These are phyloP conservation scores for Phodopus roborovskii DNA, from an alignment of 2,113 vertebrate species.

Conservation along the genomic window DNA sequence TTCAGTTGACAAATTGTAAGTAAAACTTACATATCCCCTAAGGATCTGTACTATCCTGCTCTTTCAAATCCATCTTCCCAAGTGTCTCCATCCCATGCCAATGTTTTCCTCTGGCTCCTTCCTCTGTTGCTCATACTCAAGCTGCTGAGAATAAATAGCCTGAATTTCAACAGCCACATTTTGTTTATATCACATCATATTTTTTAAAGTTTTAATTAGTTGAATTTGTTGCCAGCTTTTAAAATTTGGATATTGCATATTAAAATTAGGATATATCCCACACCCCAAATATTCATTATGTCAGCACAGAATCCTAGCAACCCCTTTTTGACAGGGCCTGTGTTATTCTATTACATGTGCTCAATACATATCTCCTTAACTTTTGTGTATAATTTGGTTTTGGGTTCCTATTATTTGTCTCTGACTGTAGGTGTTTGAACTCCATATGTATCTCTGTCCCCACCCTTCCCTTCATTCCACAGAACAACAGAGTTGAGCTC, in stretches of 20 bases:
- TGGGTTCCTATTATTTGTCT: background rate
- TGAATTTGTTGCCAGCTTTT: conserved; percentile 27
- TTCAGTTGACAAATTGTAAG: background rate
- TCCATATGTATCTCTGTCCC: background rate
- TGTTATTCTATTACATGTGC: background rate
- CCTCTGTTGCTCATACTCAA: background rate
- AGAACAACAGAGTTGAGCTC: background rate
- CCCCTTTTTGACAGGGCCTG: background rate
- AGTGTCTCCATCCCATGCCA: background rate
- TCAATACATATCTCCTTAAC: background rate
- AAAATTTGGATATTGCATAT: conserved; percentile 37
- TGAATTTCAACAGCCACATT: conserved; percentile 39
- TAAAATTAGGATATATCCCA: conserved; percentile 30
- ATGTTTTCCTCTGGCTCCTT: background rate
- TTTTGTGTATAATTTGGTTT: background rate
- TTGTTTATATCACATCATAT: conserved; percentile 55
- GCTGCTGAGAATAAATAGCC: conserved; percentile 26
- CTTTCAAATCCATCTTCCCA: background rate
- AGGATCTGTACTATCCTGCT: background rate
- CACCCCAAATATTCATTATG: background rate
- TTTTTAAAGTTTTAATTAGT: conserved; percentile 59
- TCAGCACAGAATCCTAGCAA: background rate
- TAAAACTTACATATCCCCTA: background rate
- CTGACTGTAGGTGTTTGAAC: background rate
- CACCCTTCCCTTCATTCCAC: background rate